A percentile compares a stretch with the other conserved stretches of the same genome.
phyloP scores from a whole-genome alignment of 2,888 invertebrate species.

The Ormyrus thymus region DNA sequence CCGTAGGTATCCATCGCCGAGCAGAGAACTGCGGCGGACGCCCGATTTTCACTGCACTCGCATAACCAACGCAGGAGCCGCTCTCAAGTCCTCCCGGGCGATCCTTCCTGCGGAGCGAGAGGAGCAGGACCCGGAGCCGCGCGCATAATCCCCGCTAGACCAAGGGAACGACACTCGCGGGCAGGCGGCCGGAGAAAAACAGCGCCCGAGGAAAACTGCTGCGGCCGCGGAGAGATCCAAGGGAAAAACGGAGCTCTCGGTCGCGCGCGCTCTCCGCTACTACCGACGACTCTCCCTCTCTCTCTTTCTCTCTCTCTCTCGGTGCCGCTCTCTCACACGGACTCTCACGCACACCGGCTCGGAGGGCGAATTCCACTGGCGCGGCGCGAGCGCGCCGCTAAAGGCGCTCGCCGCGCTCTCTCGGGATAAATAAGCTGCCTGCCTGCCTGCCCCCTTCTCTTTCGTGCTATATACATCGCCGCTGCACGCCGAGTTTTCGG shows the following conservation, averaged over 20 bases:
- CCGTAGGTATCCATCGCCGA: conserved; percentile 69
- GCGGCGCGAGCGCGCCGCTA: conserved; percentile 51
- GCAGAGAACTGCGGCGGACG: no score
- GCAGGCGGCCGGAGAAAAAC: no score
- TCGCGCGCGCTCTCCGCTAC: conserved; percentile 6
- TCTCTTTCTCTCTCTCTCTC: neutral
- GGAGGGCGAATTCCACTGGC: conserved; percentile 54
- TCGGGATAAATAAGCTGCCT: conserved; percentile 31
- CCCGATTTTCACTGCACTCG: no score
- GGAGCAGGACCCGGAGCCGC: neutral
- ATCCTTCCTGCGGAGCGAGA: neutral
- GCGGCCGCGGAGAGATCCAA: neutral
- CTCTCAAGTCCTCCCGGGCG: neutral
- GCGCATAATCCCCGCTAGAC: no score
- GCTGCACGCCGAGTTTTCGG: conserved; percentile 6
- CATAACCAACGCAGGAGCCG: no score
- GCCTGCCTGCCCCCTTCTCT: neutral
- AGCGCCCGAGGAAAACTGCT: no score
- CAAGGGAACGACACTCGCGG: neutral
- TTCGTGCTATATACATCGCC: neutral
- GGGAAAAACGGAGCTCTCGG: neutral
- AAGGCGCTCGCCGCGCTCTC: conserved; percentile 40
- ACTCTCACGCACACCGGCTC: conserved; percentile 7
- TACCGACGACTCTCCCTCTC: neutral
- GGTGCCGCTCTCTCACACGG: conserved; percentile 13